Base-by-base conservation (phyloP, 2,888 invertebrate species). In the Torymus auratus region DNA sequence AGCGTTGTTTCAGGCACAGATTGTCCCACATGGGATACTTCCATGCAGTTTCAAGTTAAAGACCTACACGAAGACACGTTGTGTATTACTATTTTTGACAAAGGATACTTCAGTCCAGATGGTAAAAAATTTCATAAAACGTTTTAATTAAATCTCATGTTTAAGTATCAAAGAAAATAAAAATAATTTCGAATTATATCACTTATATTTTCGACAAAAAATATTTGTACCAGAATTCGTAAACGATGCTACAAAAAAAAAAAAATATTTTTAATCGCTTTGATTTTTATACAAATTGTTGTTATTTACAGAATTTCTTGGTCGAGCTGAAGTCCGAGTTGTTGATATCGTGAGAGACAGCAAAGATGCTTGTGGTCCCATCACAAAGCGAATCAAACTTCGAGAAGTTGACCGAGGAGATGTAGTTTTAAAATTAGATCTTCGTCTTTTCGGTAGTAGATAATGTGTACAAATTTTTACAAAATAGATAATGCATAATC, bases 11-110 rank as follows among this genome's bases (percentile, higher is more conserved):
- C 92, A 78, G 94, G 94, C 28, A 91, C 92, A 53, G 89, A 91
- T 76, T 91, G 90, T 82, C 94, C 95, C 13, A 91, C 94, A 81
- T 96, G 95, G 95, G 95, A 95, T 88, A 92, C 94, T 74, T 94
- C 94, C 68, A 95, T 95, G 95, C 95, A 95, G 90, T 96, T 96
- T 88, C 93, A 94, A 83, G 92, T 96, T 68, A 93, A 94, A 86
- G 94, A 95, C 88, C 88, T 95, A 3, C 89, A 93, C 65, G 93
- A 94, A 86, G 95, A 95, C 87, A 93, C 94, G 23, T 91, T 96
- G 13, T 94, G 94, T 85, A 93, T 96, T 83, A 93, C 94, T 12
- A 95, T 95, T 41, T 94, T 94, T 86, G 95, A 95, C 87, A 93
- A 94, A 88, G 95, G 95, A 85, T 92, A 94, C 74, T 96, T 94